Conservation (phyloP, 2,888 invertebrate genomes). For the Pristionchus japonicus region DNA sequence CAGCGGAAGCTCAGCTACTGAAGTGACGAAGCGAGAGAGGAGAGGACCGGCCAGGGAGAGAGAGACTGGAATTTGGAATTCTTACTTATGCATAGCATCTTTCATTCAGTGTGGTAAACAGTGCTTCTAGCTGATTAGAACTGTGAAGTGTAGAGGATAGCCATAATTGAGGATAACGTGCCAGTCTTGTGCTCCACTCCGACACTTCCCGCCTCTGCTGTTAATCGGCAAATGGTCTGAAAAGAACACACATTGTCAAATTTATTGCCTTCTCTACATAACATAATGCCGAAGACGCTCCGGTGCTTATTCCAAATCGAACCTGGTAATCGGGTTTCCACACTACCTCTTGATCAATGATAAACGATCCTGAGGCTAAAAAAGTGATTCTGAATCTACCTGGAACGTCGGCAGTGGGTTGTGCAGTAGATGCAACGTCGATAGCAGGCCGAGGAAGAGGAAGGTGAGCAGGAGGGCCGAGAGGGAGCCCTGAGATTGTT, state of each 20-base stretch:
- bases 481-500: slow-evolving; percentile 40
- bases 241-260: neutral
- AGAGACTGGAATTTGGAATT: slow-evolving; percentile 2
- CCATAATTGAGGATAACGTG: no score
- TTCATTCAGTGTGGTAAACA: no score
- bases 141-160: neutral
- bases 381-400: neutral
- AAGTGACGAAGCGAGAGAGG: slow-evolving; percentile 23
- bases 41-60: slow-evolving; percentile 36
- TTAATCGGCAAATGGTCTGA: neutral
- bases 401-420: slow-evolving; percentile 15
- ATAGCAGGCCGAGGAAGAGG: neutral
- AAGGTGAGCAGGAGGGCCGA: slow-evolving; percentile 20
- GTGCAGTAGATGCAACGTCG: neutral
- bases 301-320: no score
- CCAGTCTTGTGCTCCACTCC: slow-evolving; percentile 16
- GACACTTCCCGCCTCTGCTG: neutral
- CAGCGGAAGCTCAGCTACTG: slow-evolving; percentile 11
- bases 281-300: no score
- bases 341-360: no score
- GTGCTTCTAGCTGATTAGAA: no score
- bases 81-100: no score
- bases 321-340: neutral
- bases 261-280: no score
- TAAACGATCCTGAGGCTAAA: no score